Evolutionary conservation across 2,797 vertebrate species (phyloP).

Genomic region (Astyanax mexicanus): DNA sequence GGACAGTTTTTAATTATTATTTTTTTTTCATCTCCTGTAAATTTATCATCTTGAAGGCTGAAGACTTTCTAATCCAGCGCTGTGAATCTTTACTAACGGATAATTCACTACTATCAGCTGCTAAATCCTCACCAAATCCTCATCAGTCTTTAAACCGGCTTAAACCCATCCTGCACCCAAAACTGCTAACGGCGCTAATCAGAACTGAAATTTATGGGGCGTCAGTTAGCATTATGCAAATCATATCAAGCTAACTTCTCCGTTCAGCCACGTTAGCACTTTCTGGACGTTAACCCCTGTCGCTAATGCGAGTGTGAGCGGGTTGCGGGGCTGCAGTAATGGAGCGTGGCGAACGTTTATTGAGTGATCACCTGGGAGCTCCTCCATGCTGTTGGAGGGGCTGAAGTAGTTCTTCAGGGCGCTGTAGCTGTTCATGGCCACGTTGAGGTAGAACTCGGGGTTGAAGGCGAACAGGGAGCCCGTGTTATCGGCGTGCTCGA

Average conservation of each 20-base stretch:
- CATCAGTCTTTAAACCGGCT: background rate
- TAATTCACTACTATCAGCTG: background rate
- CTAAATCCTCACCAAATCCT: background rate
- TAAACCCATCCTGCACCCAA: slow-evolving; percentile 5
- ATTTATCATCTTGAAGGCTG: no score
- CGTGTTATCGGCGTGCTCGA: slow-evolving; percentile 89
- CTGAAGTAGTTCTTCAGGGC: slow-evolving; percentile 99
- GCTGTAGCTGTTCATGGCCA: slow-evolving; percentile 98
- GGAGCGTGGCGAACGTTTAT: background rate
- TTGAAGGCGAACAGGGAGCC: slow-evolving; percentile 91
- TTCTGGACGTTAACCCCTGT: background rate
- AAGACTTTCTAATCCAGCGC: background rate
- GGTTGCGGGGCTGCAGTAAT: background rate
- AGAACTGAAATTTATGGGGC: background rate
- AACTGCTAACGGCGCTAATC: background rate
- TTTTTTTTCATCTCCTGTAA: no score
- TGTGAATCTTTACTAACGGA: background rate
- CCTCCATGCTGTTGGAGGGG: slow-evolving; percentile 93
- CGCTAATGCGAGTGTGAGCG: background rate
- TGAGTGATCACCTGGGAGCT: slow-evolving; percentile 87
- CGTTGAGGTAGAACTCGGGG: slow-evolving; percentile 97
- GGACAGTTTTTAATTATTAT: no score
- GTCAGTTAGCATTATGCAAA: background rate
- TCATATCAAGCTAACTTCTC: background rate
- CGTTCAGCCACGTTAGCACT: background rate